Evolutionary conservation across 2,797 vertebrate species (phyloP).

Genomic region (Odontamblyopus rebecca): DNA sequence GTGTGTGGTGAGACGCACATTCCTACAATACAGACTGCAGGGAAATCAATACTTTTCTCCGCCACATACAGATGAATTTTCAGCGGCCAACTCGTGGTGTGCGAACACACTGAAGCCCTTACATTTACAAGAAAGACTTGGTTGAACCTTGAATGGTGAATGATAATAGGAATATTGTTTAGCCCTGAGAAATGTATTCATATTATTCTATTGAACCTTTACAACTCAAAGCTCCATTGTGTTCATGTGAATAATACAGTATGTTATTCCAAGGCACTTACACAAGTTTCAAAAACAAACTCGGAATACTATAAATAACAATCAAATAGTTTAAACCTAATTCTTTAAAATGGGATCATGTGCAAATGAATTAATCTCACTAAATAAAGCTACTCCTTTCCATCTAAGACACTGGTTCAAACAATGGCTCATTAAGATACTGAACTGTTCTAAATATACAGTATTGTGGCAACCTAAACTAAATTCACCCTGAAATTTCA

Average conservation of each 20-base stretch:
- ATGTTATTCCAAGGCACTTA: background rate
- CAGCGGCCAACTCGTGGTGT: slow-evolving; percentile 23
- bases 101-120: slow-evolving; percentile 55
- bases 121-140: slow-evolving; percentile 48
- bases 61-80: slow-evolving; percentile 65
- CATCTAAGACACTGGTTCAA: too few species aligned
- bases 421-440: too few species aligned
- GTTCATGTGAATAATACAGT: background rate
- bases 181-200: slow-evolving; percentile 9
- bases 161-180: slow-evolving; percentile 29
- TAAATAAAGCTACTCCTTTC: too few species aligned
- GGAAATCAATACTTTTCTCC: slow-evolving; percentile 73
- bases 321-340: too few species aligned
- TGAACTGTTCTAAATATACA: too few species aligned
- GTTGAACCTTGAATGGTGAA: slow-evolving; percentile 51
- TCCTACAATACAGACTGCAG: slow-evolving; percentile 61
- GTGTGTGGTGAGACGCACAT: slow-evolving; percentile 45
- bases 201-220: slow-evolving; percentile 11
- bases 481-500: background rate
- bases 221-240: background rate
- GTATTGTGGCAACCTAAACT: background rate
- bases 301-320: too few species aligned
- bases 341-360: too few species aligned
- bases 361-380: too few species aligned
- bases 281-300: background rate